Conservation (phyloP, 2,797 vertebrate genomes). For the Myotis planiceps region DNA sequence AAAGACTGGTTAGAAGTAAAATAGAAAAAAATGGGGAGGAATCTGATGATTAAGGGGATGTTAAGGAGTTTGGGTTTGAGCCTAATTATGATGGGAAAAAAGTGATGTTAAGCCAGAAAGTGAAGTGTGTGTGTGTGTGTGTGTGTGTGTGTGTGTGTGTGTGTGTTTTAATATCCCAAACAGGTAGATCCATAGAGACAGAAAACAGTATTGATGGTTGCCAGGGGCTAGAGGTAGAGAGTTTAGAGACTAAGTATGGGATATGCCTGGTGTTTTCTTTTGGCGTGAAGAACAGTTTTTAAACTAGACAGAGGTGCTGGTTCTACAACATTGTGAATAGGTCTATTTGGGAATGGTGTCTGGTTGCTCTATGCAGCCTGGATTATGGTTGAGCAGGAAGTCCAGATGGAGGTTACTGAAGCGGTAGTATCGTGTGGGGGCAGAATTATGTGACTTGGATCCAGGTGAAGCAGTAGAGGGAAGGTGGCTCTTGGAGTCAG, state of each 20-base stretch:
- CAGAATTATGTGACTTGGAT: background rate
- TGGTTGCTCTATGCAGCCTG: background rate
- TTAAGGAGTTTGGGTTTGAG: background rate
- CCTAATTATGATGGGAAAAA: background rate
- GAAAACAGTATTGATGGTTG: background rate
- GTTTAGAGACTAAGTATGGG: background rate
- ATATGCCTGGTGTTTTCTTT: background rate
- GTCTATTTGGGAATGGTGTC: background rate
- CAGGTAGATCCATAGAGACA: background rate
- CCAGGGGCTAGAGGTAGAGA: too few species aligned
- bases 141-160: background rate
- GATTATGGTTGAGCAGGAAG: background rate
- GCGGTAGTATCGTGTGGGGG: background rate
- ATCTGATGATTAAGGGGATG: background rate
- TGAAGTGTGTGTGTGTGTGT: background rate
- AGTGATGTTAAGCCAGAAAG: background rate
- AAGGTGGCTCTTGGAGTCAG: background rate
- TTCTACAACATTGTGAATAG: background rate
- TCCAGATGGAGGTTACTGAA: background rate
- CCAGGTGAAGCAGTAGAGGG: background rate
- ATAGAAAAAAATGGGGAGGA: background rate
- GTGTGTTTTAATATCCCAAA: background rate
- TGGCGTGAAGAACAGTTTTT: background rate
- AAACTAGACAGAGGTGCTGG: background rate
- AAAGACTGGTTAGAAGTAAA: background rate